Evolutionary conservation across 2,797 vertebrate species (phyloP), one percentile per base, ranked within the genome.

Genomic region (Gouania willdenowi): DNA sequence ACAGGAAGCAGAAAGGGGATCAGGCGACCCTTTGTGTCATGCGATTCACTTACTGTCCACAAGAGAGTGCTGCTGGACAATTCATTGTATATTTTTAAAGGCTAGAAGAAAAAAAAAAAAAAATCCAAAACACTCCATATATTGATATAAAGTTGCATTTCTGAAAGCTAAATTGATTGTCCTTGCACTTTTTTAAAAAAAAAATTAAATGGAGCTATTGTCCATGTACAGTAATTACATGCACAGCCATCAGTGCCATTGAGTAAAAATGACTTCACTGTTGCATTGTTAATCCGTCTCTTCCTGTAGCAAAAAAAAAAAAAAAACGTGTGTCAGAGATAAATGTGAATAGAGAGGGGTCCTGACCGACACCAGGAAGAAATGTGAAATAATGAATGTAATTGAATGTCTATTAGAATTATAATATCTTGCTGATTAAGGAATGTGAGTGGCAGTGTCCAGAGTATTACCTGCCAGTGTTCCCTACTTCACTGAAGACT

Each of bases 51-150:
- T 5, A 27, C 14, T 63, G 66, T 90, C 94, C 95, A 97, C 94
- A 93, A 97, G 95, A 97, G 95, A 94, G 93, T 91, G 95, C 92
- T 92, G 89, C 92, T 92, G 91, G 88, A 92, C 93, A 98, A 88
- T 88, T 85, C 88, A 94, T 83, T 50, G 60, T 22, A 43, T 45
- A 37, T 15, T 38, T 46, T 41, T 19, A 16, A 24, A 10, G 26
- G 18, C 18, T 32, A 14, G 29, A 10, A 10, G 21, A 32, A 21
- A 19, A 41, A 31, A 36, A 52, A 29, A 33, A 59, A 40, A 5
- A 13, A 13, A 34, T 52, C 39, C 25, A 39, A 33, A 72, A 73
- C 55, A 52, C 32, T 21, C 30, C 23, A 55, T 51, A 36, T 46
- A 37, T 36, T 31, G 47, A 40, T 50, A 57, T 50, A 57, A 82